A percentile compares a stretch with the other conserved stretches of the same genome.
These are phyloP conservation scores for Cancer borealis DNA, from an alignment of 2,888 invertebrate species.

Conservation along the genomic window DNA sequence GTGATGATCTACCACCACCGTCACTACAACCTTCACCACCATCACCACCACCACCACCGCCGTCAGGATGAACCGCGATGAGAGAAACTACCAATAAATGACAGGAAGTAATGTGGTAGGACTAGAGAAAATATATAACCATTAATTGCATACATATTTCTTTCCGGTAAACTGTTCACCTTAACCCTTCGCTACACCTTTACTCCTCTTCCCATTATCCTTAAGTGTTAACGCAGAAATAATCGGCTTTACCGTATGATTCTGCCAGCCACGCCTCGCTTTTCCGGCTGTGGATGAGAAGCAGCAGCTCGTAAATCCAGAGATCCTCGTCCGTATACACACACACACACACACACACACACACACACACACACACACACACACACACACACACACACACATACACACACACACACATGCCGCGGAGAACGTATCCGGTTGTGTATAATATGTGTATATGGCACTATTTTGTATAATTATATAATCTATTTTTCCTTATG, in stretches of 20 bases:
- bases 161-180: neutral
- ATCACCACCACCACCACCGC: neutral
- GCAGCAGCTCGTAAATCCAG: neutral
- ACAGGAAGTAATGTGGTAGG: neutral
- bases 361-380: neutral
- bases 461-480: neutral
- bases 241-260: neutral
- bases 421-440: neutral
- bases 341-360: neutral
- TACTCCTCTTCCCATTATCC: neutral
- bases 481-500: neutral
- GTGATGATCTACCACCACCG: neutral
- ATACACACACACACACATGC: neutral
- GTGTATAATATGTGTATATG: neutral
- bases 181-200: neutral
- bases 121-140: neutral
- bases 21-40: neutral
- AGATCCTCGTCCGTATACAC: neutral
- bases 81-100: neutral
- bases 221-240: slow-evolving; percentile 21
- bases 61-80: neutral
- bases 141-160: neutral
- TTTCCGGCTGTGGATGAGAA: neutral
- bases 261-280: neutral
- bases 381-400: neutral